phyloP scores from a whole-genome alignment of 1,140 invertebrate genomes.

The Leptonema lineaticorne region DNA sequence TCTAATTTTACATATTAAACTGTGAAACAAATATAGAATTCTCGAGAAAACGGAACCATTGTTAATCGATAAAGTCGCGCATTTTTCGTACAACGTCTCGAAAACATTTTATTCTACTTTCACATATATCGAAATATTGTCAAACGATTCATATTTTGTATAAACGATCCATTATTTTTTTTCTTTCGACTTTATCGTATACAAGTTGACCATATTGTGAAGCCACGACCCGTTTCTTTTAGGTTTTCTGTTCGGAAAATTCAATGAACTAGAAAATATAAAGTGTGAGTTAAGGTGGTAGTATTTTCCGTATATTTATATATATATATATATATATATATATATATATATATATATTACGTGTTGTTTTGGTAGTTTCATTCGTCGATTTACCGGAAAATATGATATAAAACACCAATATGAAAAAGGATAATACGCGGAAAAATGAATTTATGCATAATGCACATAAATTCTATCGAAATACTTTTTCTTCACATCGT shows the following conservation, averaged over 20 bases:
- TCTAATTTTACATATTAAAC: too few species aligned
- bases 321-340: too few species aligned
- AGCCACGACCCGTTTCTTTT: conserved; percentile 15
- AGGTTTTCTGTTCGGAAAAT: conserved; percentile 11
- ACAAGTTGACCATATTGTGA: conserved; percentile 20
- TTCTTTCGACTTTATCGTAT: conserved; percentile 17
- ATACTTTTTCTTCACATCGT: too few species aligned
- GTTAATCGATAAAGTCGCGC: too few species aligned
- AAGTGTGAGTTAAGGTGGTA: conserved; percentile 15
- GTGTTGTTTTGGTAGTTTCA: background rate
- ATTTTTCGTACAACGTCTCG: too few species aligned
- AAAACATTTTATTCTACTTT: conserved; percentile 1
- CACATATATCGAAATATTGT: background rate
- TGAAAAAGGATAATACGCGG: background rate
- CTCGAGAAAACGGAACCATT: too few species aligned
- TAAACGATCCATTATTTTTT: conserved; percentile 6
- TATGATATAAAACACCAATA: background rate
- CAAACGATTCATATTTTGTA: conserved; percentile 11
- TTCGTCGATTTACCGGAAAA: conserved; percentile 7
- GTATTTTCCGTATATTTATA: conserved; percentile 9
- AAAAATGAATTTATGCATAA: too few species aligned
- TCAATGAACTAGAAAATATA: conserved; percentile 25
- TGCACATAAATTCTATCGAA: too few species aligned
- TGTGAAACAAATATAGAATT: too few species aligned
- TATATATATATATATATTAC: too few species aligned